These are phyloP conservation scores for Trachythela sp. DNA, from an alignment of 64 coral and sea anemone species.

Conservation along the genomic window DNA sequence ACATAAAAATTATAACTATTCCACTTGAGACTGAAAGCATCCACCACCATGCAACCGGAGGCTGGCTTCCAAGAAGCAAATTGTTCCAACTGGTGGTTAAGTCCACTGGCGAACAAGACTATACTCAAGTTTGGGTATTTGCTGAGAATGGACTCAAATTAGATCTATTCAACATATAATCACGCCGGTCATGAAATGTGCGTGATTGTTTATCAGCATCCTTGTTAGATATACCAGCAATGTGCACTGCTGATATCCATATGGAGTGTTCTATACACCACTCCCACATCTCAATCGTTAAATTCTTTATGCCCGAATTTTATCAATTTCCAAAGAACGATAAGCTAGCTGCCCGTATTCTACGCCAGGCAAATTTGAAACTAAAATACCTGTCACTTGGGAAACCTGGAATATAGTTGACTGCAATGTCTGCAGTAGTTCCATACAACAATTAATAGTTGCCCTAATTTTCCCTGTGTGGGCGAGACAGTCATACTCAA, in stretches of 20 bases:
- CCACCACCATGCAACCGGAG: background rate
- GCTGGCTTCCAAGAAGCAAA: background rate
- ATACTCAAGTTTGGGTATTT: background rate
- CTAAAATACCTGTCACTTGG: background rate
- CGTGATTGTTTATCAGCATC: background rate
- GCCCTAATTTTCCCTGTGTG: background rate
- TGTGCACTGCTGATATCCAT: background rate
- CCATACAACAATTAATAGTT: background rate
- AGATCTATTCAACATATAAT: background rate
- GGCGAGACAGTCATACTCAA: background rate
- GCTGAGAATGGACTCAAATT: background rate
- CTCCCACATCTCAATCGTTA: background rate
- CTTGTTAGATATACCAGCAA: background rate
- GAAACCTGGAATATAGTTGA: background rate
- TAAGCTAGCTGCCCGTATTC: background rate
- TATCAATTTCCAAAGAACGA: background rate
- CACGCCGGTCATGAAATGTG: background rate
- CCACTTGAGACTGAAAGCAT: background rate
- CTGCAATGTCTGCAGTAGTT: background rate
- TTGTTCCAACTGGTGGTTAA: background rate
- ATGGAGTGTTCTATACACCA: too few relatives aligned
- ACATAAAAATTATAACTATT: constrained; percentile 4
- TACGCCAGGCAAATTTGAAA: background rate
- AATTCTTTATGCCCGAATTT: background rate
- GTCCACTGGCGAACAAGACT: background rate